Percentiles rank a stretch among this genome's conserved stretches.
Evolutionary conservation across 1,140 invertebrate species (phyloP).

Genomic region (Sitophilus oryzae): DNA sequence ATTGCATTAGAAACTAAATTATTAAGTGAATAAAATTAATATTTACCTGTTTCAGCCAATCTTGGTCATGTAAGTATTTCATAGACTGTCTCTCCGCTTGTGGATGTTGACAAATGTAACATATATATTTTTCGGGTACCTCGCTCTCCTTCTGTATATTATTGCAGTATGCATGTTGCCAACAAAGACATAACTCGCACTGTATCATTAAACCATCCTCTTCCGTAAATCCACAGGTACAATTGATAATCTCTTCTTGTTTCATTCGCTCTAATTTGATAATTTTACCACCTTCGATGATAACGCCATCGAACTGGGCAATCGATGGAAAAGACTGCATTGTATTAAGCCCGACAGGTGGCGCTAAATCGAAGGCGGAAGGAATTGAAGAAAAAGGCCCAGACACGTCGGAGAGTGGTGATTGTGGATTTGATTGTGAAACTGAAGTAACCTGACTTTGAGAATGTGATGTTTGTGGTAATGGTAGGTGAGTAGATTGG

Average conservation of each 20-base stretch:
- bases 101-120: conserved; percentile 79
- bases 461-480: background rate
- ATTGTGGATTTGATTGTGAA: conserved; percentile 23
- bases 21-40: no score
- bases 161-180: conserved; percentile 89
- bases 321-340: conserved; percentile 2
- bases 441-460: conserved; percentile 27
- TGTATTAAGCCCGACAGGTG: conserved; percentile 8
- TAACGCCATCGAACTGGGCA: conserved; percentile 35
- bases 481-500: conserved; percentile 8
- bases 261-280: conserved; percentile 63
- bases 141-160: conserved; percentile 72
- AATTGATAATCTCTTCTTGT: conserved; percentile 47
- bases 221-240: conserved; percentile 57
- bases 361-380: conserved; percentile 18
- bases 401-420: background rate
- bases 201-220: conserved; percentile 94
- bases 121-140: conserved; percentile 87
- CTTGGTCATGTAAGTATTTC: conserved; percentile 77
- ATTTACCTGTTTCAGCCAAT: conserved; percentile 67
- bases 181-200: conserved; percentile 89
- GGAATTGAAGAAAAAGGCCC: conserved; percentile 30
- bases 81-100: conserved; percentile 60
- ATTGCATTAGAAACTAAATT: no score
- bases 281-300: conserved; percentile 54